A percentile compares a stretch with the other conserved stretches of the same genome.
Conservation (phyloP, 2,797 vertebrate genomes). For the Aldrovandia affinis region DNA sequence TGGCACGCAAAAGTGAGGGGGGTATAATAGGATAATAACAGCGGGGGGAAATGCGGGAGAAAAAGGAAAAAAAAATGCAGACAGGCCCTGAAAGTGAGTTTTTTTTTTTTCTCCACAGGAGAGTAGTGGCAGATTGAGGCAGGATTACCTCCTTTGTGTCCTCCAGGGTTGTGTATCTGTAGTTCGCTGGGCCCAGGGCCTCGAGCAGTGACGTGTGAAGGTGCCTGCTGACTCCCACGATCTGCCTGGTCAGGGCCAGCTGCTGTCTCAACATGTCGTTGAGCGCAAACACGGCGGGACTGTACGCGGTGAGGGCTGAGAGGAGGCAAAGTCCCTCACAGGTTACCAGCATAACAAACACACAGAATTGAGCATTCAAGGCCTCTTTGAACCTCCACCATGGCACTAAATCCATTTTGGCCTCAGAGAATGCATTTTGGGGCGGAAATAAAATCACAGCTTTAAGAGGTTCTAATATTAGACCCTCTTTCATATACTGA, state of each 20-base stretch:
- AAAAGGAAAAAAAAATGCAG: too few relatives aligned
- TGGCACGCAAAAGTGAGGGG: too few relatives aligned
- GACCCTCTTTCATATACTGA: too few relatives aligned
- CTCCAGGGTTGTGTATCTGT: slow-evolving; percentile 86
- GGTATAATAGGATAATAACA: too few relatives aligned
- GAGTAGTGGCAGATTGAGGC: neutral
- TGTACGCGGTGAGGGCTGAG: slow-evolving; percentile 75
- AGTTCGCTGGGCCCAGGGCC: slow-evolving; percentile 74
- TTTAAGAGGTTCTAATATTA: neutral
- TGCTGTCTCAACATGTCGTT: slow-evolving; percentile 85
- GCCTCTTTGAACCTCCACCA: neutral
- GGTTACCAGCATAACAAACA: neutral
- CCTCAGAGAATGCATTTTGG: neutral
- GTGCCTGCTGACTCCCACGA: slow-evolving; percentile 68
- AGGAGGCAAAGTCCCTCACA: neutral
- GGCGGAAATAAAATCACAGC: neutral
- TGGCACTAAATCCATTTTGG: neutral
- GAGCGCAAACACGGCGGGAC: slow-evolving; percentile 68
- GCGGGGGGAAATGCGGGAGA: too few relatives aligned
- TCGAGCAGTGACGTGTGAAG: slow-evolving; percentile 74
- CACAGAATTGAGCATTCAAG: neutral
- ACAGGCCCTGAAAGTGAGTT: neutral
- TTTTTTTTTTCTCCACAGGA: too few relatives aligned
- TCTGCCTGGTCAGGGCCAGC: slow-evolving; percentile 73
- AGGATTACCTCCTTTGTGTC: slow-evolving; percentile 79